Percentiles rank a stretch among this genome's conserved stretches.
phyloP scores from a whole-genome alignment of 1,140 invertebrate species.

The Formica selysi region DNA sequence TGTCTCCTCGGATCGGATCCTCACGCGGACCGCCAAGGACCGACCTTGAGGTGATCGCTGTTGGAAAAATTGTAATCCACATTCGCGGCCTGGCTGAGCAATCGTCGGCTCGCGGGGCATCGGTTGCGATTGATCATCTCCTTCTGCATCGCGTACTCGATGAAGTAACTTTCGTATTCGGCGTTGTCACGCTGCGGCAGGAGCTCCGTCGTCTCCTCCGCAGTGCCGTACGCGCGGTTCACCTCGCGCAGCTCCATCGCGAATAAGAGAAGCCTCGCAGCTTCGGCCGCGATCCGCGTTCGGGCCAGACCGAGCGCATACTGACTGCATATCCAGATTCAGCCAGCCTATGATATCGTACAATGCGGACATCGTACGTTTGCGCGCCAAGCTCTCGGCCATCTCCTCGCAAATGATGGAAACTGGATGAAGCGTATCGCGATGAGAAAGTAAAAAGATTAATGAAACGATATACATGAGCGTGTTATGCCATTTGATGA shows the following conservation, averaged over 20 bases:
- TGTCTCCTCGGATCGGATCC: too few relatives aligned
- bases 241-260: constrained; percentile 83
- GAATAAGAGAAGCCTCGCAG: constrained; percentile 62
- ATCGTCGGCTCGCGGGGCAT: constrained; percentile 78
- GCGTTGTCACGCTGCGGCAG: constrained; percentile 75
- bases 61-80: constrained; percentile 77
- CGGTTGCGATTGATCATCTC: constrained; percentile 83
- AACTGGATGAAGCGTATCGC: too few relatives aligned
- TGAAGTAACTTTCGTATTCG: constrained; percentile 82
- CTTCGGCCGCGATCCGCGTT: neutral
- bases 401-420: neutral
- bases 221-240: constrained; percentile 75
- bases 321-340: neutral
- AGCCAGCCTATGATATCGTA: neutral
- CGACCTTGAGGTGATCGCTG: constrained; percentile 80
- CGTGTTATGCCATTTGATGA: too few relatives aligned
- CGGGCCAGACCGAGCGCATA: constrained; percentile 35
- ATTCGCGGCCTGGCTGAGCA: constrained; percentile 79
- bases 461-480: too few relatives aligned
- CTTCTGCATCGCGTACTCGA: constrained; percentile 82
- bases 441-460: too few relatives aligned
- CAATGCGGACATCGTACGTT: constrained; percentile 16
- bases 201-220: constrained; percentile 81
- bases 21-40: constrained; percentile 60
- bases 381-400: constrained; percentile 28